phyloP scores from a whole-genome alignment of 2,113 vertebrate genomes.

The Brevimyrus niger region DNA sequence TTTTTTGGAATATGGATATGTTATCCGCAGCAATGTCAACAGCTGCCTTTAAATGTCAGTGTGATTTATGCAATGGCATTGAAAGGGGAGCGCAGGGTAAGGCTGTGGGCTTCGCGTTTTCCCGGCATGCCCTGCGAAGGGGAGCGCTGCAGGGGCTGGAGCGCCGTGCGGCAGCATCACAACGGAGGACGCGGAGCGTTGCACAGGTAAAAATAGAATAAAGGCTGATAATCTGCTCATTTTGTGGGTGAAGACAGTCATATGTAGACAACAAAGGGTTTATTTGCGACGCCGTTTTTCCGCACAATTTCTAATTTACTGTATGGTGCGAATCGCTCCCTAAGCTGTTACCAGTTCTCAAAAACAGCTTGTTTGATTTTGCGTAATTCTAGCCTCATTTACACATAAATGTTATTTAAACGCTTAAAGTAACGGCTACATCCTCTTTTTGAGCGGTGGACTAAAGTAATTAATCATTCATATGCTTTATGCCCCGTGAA shows the following conservation, averaged over 20 bases:
- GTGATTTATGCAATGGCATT: constrained; percentile 11
- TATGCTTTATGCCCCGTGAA: neutral
- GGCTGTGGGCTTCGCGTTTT: constrained; percentile 37
- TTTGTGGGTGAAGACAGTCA: neutral
- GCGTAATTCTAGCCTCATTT: neutral
- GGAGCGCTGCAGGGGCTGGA: constrained; percentile 24
- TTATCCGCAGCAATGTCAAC: neutral
- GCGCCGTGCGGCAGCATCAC: constrained; percentile 22
- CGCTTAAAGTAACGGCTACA: neutral
- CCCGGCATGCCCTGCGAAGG: constrained; percentile 57
- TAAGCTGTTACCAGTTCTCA: neutral
- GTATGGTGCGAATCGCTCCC: neutral
- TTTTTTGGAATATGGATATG: neutral
- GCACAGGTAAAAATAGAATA: neutral
- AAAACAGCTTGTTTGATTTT: neutral
- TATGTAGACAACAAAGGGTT: neutral
- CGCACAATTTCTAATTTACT: neutral
- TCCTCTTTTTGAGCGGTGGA: neutral
- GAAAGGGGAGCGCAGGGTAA: constrained; percentile 2
- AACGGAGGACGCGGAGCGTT: neutral
- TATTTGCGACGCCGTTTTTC: neutral
- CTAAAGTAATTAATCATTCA: neutral
- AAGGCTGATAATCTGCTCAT: neutral
- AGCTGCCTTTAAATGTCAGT: neutral
- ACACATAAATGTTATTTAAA: neutral